Conservation (phyloP, 2,797 vertebrate species). For the Brachyalestes nurse region DNA sequence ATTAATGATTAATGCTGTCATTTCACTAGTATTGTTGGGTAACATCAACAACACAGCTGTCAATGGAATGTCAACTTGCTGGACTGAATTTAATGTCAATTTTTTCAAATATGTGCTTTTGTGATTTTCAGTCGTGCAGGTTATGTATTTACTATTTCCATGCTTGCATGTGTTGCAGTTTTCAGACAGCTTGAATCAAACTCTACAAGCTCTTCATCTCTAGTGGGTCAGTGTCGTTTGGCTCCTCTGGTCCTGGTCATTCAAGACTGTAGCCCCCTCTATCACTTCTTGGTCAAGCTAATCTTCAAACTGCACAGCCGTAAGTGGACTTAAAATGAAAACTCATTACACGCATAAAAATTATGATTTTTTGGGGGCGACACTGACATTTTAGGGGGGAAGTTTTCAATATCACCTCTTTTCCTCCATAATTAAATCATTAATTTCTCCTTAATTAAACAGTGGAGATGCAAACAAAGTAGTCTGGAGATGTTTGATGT, state of each 20-base stretch:
- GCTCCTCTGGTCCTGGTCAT: slow-evolving; percentile 93
- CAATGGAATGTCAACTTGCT: background rate
- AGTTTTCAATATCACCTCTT: too few species aligned
- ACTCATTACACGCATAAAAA: too few species aligned
- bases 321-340: slow-evolving; percentile 53
- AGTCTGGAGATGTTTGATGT: background rate
- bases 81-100: background rate
- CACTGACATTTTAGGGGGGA: too few species aligned
- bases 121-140: background rate
- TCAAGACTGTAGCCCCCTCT: slow-evolving; percentile 93
- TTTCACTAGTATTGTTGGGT: background rate
- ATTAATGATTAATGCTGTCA: background rate
- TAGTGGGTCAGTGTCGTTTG: slow-evolving; percentile 90
- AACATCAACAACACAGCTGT: background rate
- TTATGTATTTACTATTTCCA: too few species aligned
- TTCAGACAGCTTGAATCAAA: slow-evolving; percentile 77
- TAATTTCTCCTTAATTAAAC: too few species aligned
- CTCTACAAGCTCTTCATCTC: slow-evolving; percentile 73
- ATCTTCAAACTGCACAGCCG: slow-evolving; percentile 97
- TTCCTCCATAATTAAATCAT: too few species aligned
- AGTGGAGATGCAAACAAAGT: background rate
- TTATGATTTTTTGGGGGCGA: too few species aligned
- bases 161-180: slow-evolving; percentile 54
- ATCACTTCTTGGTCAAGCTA: slow-evolving; percentile 91
- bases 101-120: background rate